Base-by-base conservation (phyloP, 1,140 invertebrate species). In the Nautilus pompilius region DNA sequence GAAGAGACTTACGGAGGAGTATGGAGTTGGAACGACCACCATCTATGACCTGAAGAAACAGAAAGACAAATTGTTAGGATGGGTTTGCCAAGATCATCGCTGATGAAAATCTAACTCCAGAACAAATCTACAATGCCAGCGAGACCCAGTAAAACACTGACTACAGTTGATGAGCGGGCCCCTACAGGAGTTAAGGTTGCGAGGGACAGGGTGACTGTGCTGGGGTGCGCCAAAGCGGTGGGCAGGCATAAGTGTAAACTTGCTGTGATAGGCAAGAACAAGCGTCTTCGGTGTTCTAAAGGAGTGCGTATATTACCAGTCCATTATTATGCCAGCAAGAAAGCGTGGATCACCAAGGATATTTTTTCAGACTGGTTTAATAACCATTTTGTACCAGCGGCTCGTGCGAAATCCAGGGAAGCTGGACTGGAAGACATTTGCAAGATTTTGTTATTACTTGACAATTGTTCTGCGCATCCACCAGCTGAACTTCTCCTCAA, bases 401-500 rank as follows among this genome's bases (percentile, higher is more conserved):
- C 1, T 15, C n/a, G n/a, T 1, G 36, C 36, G 13, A 13, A 41
- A 15, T 41, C 13, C 36, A 15, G 36, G 26, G 13, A 41, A 41
- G 49, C 58, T 70, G 41, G 64, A 73, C 46, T 13, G 45, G 49
- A 33, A 51, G 26, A 65, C 70, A 33, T 45, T 45, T 20, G 80
- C 64, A 81, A 84, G 72, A 82, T 83, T 60, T 60, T 85, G 8
- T 62, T 86, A 30, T 78, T 85, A 61, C 69, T 85, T 53, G 82
- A 86, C 65, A 86, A 85, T 67, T 85, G 79, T 70, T 64, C 79
- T 53, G 75, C 82, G 54, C 83, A 85, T 68, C 65, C 73, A 33
- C 26, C 60, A 36, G 48, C 65, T 8, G 22, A 46, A 36, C 62
- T 76, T 48, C 65, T 78, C 17, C 13, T 41, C 13, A 41, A 41